Conservation (phyloP, 1,140 invertebrate genomes). For the Campodea augens region DNA sequence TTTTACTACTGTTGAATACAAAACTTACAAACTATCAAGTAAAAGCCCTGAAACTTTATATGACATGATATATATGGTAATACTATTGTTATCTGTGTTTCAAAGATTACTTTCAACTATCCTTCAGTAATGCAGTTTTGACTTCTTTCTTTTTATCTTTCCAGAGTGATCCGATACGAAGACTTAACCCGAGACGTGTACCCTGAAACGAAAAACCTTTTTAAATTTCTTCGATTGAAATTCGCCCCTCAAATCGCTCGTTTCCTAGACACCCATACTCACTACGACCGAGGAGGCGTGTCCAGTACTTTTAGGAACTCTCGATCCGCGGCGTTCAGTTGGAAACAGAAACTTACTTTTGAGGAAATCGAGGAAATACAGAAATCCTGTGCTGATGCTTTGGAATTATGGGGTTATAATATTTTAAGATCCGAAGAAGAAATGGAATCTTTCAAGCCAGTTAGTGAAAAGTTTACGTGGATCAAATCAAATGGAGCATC, state of each 20-base stretch:
- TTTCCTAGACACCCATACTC: constrained; percentile 18
- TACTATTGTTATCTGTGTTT: no score
- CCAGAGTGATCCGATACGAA: constrained; percentile 20
- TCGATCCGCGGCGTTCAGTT: constrained; percentile 17
- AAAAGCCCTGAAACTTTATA: no score
- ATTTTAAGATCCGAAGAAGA: no score
- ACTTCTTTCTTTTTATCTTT: constrained; percentile 3
- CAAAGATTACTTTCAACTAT: no score
- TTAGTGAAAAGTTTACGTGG: no score
- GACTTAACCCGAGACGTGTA: constrained; percentile 19
- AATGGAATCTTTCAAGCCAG: no score
- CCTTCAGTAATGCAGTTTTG: no score
- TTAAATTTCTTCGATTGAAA: constrained; percentile 19
- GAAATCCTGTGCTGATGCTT: constrained; percentile 44
- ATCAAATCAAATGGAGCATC: no score
- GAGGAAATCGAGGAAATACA: constrained; percentile 39
- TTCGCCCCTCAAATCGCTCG: constrained; percentile 14
- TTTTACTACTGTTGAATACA: no score
- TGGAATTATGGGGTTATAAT: constrained; percentile 67
- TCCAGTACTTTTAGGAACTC: constrained; percentile 19
- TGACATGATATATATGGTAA: no score
- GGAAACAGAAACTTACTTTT: constrained; percentile 17
- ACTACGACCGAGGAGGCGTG: constrained; percentile 14
- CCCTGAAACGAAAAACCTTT: constrained; percentile 16
- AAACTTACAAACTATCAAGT: no score